Conservation (phyloP, 2,797 vertebrate genomes). For the Cyprinella venusta region DNA sequence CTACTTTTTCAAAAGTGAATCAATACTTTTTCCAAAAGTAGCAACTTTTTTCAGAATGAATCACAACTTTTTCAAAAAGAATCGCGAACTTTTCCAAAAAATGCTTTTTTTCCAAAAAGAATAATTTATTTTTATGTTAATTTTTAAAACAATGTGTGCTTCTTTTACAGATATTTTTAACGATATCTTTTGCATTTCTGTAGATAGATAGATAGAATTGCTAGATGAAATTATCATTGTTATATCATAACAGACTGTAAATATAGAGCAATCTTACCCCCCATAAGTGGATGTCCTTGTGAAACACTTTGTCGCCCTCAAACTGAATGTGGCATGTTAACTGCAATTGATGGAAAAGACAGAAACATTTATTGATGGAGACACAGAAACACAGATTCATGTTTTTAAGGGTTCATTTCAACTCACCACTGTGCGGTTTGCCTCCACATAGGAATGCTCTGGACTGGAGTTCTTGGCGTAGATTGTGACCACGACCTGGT, state of each 20-base stretch:
- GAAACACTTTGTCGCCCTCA: conserved; percentile 87
- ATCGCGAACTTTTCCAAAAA: too few species aligned
- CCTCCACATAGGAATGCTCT: conserved; percentile 79
- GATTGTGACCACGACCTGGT: conserved; percentile 85
- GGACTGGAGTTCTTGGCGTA: conserved; percentile 89
- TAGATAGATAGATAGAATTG: too few species aligned
- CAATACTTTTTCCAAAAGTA: too few species aligned
- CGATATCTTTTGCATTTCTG: too few species aligned
- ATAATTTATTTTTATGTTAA: too few species aligned
- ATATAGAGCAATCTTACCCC: conserved; percentile 79
- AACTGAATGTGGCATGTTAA: conserved; percentile 85
- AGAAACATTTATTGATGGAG: background rate
- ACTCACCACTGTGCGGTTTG: conserved; percentile 87
- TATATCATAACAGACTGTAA: background rate
- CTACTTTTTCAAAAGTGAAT: too few species aligned
- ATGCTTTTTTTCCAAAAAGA: too few species aligned
- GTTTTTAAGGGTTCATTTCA: background rate
- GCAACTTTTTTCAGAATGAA: too few species aligned
- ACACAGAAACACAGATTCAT: background rate
- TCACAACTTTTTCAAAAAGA: too few species aligned
- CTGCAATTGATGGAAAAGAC: conserved; percentile 66
- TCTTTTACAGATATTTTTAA: too few species aligned
- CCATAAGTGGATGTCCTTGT: conserved; percentile 87
- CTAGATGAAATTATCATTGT: too few species aligned
- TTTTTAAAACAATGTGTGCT: too few species aligned